phyloP scores from a whole-genome alignment of 2,113 vertebrate species.

The Nycticorax nycticorax region DNA sequence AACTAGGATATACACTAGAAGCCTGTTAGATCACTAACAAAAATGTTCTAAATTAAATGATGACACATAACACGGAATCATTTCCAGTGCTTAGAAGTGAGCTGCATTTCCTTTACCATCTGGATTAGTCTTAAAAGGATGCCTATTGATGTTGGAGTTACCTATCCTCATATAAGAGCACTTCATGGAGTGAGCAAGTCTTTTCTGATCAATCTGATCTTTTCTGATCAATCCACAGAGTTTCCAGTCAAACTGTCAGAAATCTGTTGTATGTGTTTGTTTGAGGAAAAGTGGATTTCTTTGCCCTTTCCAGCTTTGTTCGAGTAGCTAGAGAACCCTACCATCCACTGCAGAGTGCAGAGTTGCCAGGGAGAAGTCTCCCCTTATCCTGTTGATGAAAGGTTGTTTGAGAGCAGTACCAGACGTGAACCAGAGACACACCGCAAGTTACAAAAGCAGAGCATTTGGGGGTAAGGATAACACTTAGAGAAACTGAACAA shows the following conservation, averaged over 20 bases:
- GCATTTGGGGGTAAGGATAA: neutral
- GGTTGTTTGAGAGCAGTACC: neutral
- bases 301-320: neutral
- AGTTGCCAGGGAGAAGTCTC: neutral
- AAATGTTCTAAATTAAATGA: neutral
- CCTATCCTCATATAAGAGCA: neutral
- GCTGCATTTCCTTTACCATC: neutral
- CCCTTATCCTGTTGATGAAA: neutral
- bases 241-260: neutral
- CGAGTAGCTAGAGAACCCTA: neutral
- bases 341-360: neutral
- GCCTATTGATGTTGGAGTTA: neutral
- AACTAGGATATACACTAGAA: neutral
- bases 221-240: too few relatives aligned
- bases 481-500: constrained; percentile 28
- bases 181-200: neutral
- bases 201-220: neutral
- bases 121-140: neutral
- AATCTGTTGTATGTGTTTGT: neutral
- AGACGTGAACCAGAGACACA: neutral
- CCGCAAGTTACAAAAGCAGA: constrained; percentile 16
- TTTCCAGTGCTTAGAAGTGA: neutral
- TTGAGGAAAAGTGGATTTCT: neutral
- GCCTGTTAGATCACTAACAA: neutral
- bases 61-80: neutral